phyloP scores from a whole-genome alignment of 2,113 vertebrate species.

The Peucedramus taeniatus region DNA sequence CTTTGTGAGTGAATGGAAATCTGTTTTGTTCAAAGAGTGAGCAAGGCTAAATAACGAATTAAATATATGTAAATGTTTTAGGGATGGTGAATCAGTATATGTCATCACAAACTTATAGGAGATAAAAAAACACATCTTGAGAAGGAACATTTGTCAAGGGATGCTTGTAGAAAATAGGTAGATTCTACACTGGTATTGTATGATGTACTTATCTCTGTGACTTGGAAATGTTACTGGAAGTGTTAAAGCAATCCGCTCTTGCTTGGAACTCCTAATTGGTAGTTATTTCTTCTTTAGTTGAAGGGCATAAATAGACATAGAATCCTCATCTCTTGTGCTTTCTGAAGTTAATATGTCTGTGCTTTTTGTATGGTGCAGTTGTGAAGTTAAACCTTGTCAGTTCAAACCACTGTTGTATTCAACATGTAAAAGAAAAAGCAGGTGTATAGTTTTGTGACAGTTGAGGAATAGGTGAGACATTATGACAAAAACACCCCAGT shows the following conservation, averaged over 20 bases:
- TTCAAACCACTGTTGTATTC: background rate
- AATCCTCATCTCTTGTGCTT: background rate
- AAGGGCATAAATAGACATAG: background rate
- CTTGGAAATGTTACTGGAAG: background rate
- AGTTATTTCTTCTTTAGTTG: background rate
- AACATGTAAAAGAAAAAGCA: background rate
- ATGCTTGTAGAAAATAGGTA: background rate
- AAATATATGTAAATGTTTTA: background rate
- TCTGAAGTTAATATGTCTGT: background rate
- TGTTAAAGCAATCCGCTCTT: background rate
- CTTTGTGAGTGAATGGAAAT: background rate
- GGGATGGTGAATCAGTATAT: background rate
- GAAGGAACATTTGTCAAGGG: background rate
- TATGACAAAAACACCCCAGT: background rate
- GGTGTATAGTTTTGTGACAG: background rate
- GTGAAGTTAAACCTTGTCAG: background rate
- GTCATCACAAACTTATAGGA: background rate
- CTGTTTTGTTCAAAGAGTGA: background rate
- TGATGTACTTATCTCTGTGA: background rate
- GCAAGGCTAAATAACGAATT: background rate
- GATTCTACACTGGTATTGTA: background rate
- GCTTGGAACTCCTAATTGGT: background rate
- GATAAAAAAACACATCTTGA: background rate
- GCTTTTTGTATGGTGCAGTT: background rate
- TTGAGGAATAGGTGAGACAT: background rate